Percentiles rank a stretch among this genome's conserved stretches.
These are phyloP conservation scores for Rhysida immarginata DNA, from an alignment of 1,140 invertebrate species.

Conservation along the genomic window DNA sequence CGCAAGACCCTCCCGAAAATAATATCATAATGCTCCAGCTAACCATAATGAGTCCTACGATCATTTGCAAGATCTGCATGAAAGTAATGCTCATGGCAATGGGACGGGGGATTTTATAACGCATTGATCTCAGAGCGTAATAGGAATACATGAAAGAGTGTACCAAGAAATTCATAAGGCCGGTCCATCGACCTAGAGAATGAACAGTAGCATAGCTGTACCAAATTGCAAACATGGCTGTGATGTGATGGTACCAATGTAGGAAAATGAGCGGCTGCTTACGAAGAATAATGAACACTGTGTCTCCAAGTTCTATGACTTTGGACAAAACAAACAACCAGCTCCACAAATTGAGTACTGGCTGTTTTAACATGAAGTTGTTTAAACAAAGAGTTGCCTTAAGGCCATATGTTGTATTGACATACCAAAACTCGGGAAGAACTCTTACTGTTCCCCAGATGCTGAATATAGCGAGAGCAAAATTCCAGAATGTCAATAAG, in stretches of 20 bases:
- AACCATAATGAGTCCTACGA: conserved; percentile 26
- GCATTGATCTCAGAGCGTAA: conserved; percentile 35
- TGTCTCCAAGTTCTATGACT: conserved; percentile 40
- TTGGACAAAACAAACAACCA: conserved; percentile 35
- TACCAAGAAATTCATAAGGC: conserved; percentile 41
- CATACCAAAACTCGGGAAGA: conserved; percentile 27
- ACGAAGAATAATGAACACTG: conserved; percentile 40
- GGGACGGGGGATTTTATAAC: conserved; percentile 30
- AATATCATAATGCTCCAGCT: background rate
- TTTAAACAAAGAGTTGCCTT: conserved; percentile 34
- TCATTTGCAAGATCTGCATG: conserved; percentile 40
- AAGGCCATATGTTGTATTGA: conserved; percentile 29
- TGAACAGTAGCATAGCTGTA: conserved; percentile 39
- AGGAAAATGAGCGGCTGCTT: conserved; percentile 43
- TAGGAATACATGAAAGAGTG: conserved; percentile 44
- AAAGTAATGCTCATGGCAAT: conserved; percentile 37
- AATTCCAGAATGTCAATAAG: conserved; percentile 37
- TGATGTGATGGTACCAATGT: conserved; percentile 44
- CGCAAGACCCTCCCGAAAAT: background rate
- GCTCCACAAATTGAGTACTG: conserved; percentile 36
- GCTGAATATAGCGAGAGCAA: conserved; percentile 36
- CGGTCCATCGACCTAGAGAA: conserved; percentile 39
- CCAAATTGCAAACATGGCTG: conserved; percentile 41
- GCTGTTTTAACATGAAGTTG: conserved; percentile 27
- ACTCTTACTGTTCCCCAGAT: conserved; percentile 32